Evolutionary conservation across 1,140 invertebrate species (phyloP), one percentile per base, ranked within the genome.

Genomic region (Drosophila serrata): DNA sequence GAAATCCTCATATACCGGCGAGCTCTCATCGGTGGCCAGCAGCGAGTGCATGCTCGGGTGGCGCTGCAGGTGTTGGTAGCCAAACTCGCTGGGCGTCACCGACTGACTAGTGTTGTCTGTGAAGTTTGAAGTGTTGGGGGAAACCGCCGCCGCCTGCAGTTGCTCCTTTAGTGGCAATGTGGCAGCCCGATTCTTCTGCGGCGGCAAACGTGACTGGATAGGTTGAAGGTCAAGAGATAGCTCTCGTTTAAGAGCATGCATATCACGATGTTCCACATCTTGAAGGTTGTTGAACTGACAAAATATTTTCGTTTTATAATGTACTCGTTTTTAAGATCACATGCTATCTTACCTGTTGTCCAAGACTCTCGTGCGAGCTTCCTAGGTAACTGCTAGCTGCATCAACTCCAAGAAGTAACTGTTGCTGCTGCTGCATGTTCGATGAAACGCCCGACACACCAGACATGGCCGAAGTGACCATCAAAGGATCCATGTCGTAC

Each of bases 21-120:
- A 92, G 19, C 81, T 90, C 7, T 92, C 91, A 33, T 92, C 91
- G 15, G 85, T 92, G 13, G 90, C 91, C 60, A 92, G 74, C 22
- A 92, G 69, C 9, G 92, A 92, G 51, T 92, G 91, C 82, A 92
- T 91, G 65, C 82, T 92, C 13, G 84, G 80, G 55, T 91, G 92
- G 0, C 92, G 87, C 75, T 93, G 92, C 37, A 93, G 39, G 63
- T 93, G 80, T 64, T 93, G 91, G 77, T 93, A 93, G 24, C 92
- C 91, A 62, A 79, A 93, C 62, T 93, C 92, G 56, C 92, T 93
- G 37, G 92, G 92, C 29, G 92, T 93, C 46, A 93, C 91, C 75
- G 92, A 93, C 74, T 92, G 92, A 86, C 92, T 93, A 86, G 92
- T 93, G 61, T 92, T 93, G 56, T 93, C 92, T 48, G 90, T 92